phyloP scores from a whole-genome alignment of 1,140 invertebrate species.

The Drosophila erecta region DNA sequence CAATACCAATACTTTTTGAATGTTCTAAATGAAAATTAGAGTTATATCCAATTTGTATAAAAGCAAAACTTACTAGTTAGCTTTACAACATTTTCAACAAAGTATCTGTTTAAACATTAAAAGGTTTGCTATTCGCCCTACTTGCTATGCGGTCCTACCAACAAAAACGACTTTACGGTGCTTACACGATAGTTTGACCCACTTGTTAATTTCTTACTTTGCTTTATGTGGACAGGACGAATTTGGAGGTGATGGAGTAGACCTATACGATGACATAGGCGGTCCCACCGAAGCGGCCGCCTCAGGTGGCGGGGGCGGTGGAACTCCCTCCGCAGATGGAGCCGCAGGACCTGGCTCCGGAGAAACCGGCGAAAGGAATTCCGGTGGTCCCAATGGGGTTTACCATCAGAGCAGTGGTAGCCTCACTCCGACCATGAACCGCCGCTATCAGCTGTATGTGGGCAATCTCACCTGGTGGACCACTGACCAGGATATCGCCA shows the following conservation, averaged over 20 bases:
- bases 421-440: conserved; percentile 89
- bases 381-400: conserved; percentile 86
- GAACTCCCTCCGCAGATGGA: conserved; percentile 74
- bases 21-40: too few relatives aligned
- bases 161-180: too few relatives aligned
- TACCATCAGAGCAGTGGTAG: conserved; percentile 89
- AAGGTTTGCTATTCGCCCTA: too few relatives aligned
- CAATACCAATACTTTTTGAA: too few relatives aligned
- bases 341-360: conserved; percentile 59
- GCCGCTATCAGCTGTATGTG: conserved; percentile 95
- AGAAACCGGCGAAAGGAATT: conserved; percentile 44
- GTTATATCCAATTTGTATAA: too few relatives aligned
- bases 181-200: neutral
- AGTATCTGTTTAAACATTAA: too few relatives aligned
- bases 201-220: neutral
- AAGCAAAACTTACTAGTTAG: too few relatives aligned
- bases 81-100: too few relatives aligned
- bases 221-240: conserved; percentile 87
- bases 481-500: conserved; percentile 97
- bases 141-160: too few relatives aligned
- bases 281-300: conserved; percentile 88
- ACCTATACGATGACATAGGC: conserved; percentile 98
- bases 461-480: conserved; percentile 99
- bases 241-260: conserved; percentile 93
- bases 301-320: conserved; percentile 85